Conservation (phyloP, 2,797 vertebrate genomes). For the Alfaro cultratus region DNA sequence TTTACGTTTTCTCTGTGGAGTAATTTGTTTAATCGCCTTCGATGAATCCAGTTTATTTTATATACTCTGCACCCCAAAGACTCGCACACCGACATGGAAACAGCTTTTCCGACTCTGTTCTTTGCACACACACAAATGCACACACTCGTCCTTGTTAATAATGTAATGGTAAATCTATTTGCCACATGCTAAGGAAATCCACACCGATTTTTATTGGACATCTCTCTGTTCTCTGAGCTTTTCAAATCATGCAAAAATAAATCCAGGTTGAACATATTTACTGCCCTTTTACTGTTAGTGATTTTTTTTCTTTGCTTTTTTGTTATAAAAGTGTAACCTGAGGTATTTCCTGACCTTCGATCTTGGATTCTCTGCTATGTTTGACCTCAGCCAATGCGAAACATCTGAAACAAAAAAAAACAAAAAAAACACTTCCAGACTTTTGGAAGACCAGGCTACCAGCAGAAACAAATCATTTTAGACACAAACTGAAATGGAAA, state of each 20-base stretch:
- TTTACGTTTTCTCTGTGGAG: neutral
- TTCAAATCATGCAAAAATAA: slow-evolving; percentile 60
- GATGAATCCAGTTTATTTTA: slow-evolving; percentile 20
- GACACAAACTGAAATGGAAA: slow-evolving; percentile 56
- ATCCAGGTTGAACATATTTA: slow-evolving; percentile 63
- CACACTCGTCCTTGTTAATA: slow-evolving; percentile 18
- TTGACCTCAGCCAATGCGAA: slow-evolving; percentile 37
- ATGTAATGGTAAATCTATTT: slow-evolving; percentile 51
- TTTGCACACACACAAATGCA: neutral
- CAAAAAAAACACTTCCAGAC: slow-evolving; percentile 38
- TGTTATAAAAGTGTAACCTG: slow-evolving; percentile 57
- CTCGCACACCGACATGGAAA: neutral
- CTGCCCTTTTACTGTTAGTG: slow-evolving; percentile 42
- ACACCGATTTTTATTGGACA: slow-evolving; percentile 51
- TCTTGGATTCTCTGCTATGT: slow-evolving; percentile 56
- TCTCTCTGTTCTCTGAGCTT: slow-evolving; percentile 57
- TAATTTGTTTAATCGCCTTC: slow-evolving; percentile 17
- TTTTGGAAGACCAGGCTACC: slow-evolving; percentile 52
- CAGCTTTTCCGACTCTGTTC: neutral
- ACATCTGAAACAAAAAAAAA: slow-evolving; percentile 19
- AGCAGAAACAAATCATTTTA: slow-evolving; percentile 42
- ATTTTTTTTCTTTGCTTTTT: slow-evolving; percentile 50
- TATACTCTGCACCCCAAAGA: slow-evolving; percentile 5
- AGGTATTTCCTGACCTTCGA: slow-evolving; percentile 52
- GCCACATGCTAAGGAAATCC: slow-evolving; percentile 58